A percentile compares a stretch with the other conserved stretches of the same genome.
These are phyloP conservation scores for Butastur rufipennis DNA, from an alignment of 2,113 vertebrate genomes.

Conservation along the genomic window DNA sequence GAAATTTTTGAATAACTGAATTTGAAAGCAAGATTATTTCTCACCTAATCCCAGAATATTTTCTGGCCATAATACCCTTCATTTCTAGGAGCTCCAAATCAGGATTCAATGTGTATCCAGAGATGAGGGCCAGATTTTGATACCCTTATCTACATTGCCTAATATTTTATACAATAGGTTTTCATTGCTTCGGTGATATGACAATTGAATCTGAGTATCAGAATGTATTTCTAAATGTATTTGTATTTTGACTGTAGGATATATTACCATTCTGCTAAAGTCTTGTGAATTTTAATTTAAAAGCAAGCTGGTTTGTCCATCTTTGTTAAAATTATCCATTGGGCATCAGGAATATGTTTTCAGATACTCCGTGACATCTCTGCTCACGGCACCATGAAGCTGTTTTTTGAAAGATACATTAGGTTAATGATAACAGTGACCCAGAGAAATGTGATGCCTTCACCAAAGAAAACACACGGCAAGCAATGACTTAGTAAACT, in stretches of 20 bases:
- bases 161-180: background rate
- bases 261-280: background rate
- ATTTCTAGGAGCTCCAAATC: background rate
- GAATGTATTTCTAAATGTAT: background rate
- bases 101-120: background rate
- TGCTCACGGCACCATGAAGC: background rate
- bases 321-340: background rate
- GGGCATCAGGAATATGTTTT: background rate
- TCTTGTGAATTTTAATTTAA: background rate
- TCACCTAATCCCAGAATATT: background rate
- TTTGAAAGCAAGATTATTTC: constrained; percentile 37
- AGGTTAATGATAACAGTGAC: constrained; percentile 54
- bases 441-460: constrained; percentile 49
- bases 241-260: background rate
- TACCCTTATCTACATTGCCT: background rate
- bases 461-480: constrained; percentile 31
- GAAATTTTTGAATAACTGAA: background rate
- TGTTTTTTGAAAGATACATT: constrained; percentile 32
- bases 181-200: background rate
- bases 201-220: background rate
- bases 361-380: background rate
- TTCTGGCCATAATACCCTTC: background rate
- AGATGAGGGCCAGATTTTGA: background rate
- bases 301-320: background rate
- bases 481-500: constrained; percentile 29